phyloP scores from a whole-genome alignment of 1,140 invertebrate genomes.

The Drosophila jambulina region DNA sequence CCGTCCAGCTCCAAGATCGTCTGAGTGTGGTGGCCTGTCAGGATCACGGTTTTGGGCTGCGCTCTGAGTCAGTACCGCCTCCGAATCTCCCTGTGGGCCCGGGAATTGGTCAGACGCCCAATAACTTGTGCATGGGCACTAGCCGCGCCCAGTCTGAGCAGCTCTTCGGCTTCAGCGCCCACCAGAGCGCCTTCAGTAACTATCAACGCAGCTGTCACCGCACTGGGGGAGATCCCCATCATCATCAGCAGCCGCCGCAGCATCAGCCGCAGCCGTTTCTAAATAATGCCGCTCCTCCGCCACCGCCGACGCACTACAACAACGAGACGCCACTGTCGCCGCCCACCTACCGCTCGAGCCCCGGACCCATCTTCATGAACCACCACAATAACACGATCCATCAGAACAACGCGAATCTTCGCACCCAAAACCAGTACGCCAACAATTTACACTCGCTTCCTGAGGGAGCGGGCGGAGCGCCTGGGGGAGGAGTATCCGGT shows the following conservation, averaged over 20 bases:
- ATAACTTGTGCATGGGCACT: slow-evolving; percentile 68
- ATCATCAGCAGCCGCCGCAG: slow-evolving; percentile 41
- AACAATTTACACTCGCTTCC: slow-evolving; percentile 75
- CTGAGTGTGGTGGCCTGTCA: slow-evolving; percentile 54
- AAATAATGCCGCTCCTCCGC: slow-evolving; percentile 63
- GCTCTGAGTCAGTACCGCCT: slow-evolving; percentile 80
- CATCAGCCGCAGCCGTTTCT: slow-evolving; percentile 56
- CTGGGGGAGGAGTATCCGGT: slow-evolving; percentile 62
- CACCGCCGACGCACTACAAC: slow-evolving; percentile 66
- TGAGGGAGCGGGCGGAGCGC: slow-evolving; percentile 27
- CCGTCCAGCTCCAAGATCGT: slow-evolving; percentile 74
- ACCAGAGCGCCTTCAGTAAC: slow-evolving; percentile 73
- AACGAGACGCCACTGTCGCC: slow-evolving; percentile 79
- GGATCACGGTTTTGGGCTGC: slow-evolving; percentile 59
- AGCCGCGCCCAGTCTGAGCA: slow-evolving; percentile 82
- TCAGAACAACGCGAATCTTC: slow-evolving; percentile 81
- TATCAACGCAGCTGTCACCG: slow-evolving; percentile 75
- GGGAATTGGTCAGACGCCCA: slow-evolving; percentile 43
- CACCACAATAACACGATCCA: slow-evolving; percentile 84
- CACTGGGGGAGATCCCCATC: slow-evolving; percentile 46
- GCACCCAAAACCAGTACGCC: slow-evolving; percentile 79
- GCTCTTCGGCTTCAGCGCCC: slow-evolving; percentile 51
- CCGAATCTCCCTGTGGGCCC: slow-evolving; percentile 34
- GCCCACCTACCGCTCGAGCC: slow-evolving; percentile 66
- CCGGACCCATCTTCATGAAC: slow-evolving; percentile 83